Base-by-base conservation (phyloP, 53 echinoderm and acorn worm species). In the Temnopleurus reevesii region DNA sequence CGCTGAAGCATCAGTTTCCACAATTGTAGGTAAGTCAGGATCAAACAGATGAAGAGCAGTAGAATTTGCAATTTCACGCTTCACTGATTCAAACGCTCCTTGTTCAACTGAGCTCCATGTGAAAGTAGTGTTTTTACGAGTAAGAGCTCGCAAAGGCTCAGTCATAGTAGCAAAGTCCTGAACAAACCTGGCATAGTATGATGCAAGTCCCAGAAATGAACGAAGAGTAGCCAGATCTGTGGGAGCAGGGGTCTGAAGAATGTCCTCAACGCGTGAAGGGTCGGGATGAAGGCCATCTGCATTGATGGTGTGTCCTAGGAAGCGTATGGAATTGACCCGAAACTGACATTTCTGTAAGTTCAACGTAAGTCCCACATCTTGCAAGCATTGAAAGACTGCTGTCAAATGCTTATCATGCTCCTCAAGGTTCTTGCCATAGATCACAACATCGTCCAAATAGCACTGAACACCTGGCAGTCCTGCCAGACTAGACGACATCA, bases 341-440 rank as follows among this genome's bases (percentile, higher is more conserved):
- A 93, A 93, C 58, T 93, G 77, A 61, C 93, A 93, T 51, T 91
- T 93, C 8, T 83, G 55, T 27, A 51, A 5, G 63, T 93, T 93
- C 1, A 89, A 77, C 15, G 88, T 88, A 55, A 91, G 19, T 46
- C 91, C 93, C 13, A 63, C 55, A 44, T 84, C 77, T 58, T 93
- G 93, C 34, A 91, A 46, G 8, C 49, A 27, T 21, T 56, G 23
- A 7, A 92, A 29, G 3, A 86, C 83, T 6, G 53, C 31, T 0
- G 18, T 7, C 29, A 90, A 60, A 30, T 93, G 56, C 3, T 2
- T 2, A 19, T 90, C 91, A 65, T 91, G 91, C 44, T 81, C 89
- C 4, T 19, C 45, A 51, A 86, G 65, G 60, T 65, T 61, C 23
- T 76, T 44, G 19, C 93, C 93, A 45, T 59, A 89, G 53, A 89